Base-by-base conservation (phyloP, 2,888 invertebrate genomes). In the Lasioglossum lativentre region DNA sequence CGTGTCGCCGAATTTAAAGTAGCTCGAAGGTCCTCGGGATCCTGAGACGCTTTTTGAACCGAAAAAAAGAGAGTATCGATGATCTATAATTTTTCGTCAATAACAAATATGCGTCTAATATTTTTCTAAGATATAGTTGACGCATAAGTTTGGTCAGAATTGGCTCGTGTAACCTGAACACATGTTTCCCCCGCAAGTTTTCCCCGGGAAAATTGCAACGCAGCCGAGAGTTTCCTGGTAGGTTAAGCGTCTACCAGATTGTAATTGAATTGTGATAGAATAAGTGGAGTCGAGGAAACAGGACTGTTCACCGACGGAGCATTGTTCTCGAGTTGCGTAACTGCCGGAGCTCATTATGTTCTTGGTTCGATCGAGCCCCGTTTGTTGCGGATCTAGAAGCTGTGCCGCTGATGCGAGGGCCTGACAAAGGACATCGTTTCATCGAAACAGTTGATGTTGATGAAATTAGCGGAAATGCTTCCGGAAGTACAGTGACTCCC, bases 211-310 rank as follows among this genome's bases (percentile, higher is more conserved):
- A 72, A 76, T n/a, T 38, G 52, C 30, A 16, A 27, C 45, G 45
- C 38, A 19, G 23, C 45, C 16, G 47, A 23, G 16, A 23, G 30
- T 30, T 45, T 14, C 27, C 10, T 5, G 59, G 59, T 27, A 4
- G 27, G 27, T 74, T 77, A 78, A 77, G 66, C 76, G 72, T 66
- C 59, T 71, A 45, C 71, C 34, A 5, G 27, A 38, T 38, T 38
- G 30, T 78, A 75, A 82, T 82, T 75, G 74, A 83, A 75, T 79
- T 45, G 45, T 40, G 74, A 79, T 82, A 71, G 59, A 82, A 82
- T 75, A 71, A 79, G 38, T 47, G 66, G 27, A 78, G 72, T 30
- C 19, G 38, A 56, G 27, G 47, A 45, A 77, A 66, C 38, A n/a
- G 14, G 47, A 16, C 66, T 66, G 47, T 38, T 38, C 27, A 23